These are phyloP conservation scores for Sakesphorus luctuosus DNA, from an alignment of 2,113 vertebrate species.

Conservation along the genomic window DNA sequence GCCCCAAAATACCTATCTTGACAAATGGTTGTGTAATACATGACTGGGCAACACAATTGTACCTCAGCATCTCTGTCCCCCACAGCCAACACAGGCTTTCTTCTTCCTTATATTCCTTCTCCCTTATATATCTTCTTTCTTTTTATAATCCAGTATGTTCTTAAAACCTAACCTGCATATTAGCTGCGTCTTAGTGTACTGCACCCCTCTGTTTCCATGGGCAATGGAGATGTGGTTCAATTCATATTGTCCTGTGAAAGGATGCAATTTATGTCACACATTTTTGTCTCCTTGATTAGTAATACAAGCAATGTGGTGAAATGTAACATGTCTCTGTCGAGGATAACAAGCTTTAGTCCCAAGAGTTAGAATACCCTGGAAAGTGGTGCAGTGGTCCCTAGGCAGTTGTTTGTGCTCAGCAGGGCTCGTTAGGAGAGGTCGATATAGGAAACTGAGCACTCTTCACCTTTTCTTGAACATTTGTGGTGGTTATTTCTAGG, in stretches of 20 bases:
- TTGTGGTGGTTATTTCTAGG: background rate
- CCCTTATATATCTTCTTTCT: background rate
- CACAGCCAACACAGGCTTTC: background rate
- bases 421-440: fast-evolving
- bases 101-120: background rate
- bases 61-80: background rate
- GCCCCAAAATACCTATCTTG: background rate
- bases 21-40: background rate
- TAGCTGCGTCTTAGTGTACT: background rate
- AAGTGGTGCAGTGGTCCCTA: background rate
- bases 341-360: background rate
- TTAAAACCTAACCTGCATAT: background rate
- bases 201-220: background rate
- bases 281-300: background rate
- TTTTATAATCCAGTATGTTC: background rate
- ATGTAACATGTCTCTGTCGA: background rate
- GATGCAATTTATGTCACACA: background rate
- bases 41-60: background rate
- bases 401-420: fast-evolving
- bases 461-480: background rate
- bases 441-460: background rate
- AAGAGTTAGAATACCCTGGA: background rate
- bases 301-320: background rate
- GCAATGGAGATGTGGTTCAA: background rate
- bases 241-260: background rate